Evolutionary conservation across 2,888 invertebrate genomes (phyloP).

Genomic region (Troides oblongomaculatus): DNA sequence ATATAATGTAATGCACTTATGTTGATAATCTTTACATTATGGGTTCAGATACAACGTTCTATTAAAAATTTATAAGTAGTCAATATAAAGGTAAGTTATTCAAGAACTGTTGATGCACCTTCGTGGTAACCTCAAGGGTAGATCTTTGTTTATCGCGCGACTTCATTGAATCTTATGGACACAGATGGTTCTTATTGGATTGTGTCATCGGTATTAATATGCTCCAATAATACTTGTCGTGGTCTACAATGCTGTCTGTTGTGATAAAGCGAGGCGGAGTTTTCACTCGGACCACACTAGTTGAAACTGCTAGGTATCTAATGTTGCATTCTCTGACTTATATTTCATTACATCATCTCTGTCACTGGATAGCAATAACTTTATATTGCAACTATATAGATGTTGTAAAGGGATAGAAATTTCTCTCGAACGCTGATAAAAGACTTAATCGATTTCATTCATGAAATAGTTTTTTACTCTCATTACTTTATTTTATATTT

Average conservation of each 20-base stretch:
- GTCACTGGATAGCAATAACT: slow-evolving; percentile 9
- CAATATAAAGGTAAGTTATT: slow-evolving; percentile 14
- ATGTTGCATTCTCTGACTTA: slow-evolving; percentile 28
- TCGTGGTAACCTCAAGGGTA: slow-evolving; percentile 65
- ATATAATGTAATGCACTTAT: too few species aligned
- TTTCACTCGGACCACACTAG: slow-evolving; percentile 70
- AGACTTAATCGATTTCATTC: too few species aligned
- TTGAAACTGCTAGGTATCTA: slow-evolving; percentile 40
- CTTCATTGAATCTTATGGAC: slow-evolving; percentile 69
- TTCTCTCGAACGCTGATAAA: too few species aligned
- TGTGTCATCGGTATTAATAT: slow-evolving; percentile 78
- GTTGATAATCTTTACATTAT: too few species aligned
- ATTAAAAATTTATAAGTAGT: too few species aligned
- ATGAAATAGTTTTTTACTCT: too few species aligned
- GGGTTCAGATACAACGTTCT: too few species aligned
- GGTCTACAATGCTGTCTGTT: slow-evolving; percentile 69
- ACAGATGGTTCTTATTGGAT: slow-evolving; percentile 76
- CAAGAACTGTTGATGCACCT: slow-evolving; percentile 40
- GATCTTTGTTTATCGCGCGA: slow-evolving; percentile 64
- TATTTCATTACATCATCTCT: slow-evolving; percentile 13
- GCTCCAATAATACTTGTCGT: slow-evolving; percentile 69
- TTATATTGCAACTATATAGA: not conserved
- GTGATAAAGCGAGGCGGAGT: slow-evolving; percentile 61
- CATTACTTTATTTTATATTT: too few species aligned
- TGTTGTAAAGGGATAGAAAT: too few species aligned